Conservation (phyloP, 2,888 invertebrate genomes). For the Eulithis prunata region DNA sequence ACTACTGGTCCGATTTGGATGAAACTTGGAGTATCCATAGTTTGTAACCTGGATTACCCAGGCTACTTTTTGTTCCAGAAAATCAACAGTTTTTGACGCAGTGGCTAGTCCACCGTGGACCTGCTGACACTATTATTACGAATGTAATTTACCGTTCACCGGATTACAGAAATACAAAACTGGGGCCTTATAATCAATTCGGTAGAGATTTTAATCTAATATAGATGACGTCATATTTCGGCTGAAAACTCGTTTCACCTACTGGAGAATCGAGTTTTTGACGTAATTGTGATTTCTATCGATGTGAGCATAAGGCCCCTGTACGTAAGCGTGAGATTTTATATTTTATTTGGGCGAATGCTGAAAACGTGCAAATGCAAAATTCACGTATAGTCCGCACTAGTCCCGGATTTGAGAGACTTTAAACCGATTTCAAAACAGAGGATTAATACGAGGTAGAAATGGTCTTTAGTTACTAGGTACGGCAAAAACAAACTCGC, state of each 20-base stretch:
- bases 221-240: no score
- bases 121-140: neutral
- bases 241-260: no score
- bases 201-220: no score
- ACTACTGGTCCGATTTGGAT: no score
- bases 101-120: no score
- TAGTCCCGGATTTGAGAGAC: conserved; percentile 52
- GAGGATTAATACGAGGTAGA: conserved; percentile 27
- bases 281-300: no score
- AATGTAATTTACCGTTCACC: neutral
- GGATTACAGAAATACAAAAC: neutral
- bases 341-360: conserved; percentile 22
- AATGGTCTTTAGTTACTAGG: neutral
- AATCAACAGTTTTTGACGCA: no score
- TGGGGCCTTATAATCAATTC: neutral
- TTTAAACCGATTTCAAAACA: conserved; percentile 46
- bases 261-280: no score
- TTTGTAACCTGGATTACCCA: no score
- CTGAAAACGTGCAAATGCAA: conserved; percentile 47
- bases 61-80: no score
- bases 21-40: no score
- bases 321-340: conserved; percentile 6
- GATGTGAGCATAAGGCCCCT: no score
- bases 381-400: conserved; percentile 47
- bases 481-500: neutral